These are phyloP conservation scores for Syrista parreyssii DNA, from an alignment of 2,888 invertebrate genomes.

Conservation along the genomic window DNA sequence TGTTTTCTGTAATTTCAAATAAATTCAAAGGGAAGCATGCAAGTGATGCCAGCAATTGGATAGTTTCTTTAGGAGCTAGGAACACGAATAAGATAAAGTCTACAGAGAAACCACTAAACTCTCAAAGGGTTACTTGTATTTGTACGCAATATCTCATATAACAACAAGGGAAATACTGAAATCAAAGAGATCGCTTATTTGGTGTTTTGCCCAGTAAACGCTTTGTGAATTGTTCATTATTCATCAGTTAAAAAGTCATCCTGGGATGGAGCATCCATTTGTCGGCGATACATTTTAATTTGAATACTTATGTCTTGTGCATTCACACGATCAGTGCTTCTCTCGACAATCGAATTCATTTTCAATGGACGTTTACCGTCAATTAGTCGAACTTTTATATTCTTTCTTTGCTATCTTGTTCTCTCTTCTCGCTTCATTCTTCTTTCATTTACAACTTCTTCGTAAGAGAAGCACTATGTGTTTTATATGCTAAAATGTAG, in stretches of 20 bases:
- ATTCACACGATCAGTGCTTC: not conserved
- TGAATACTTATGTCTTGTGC: constrained; percentile 41
- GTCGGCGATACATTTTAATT: constrained; percentile 37
- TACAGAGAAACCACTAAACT: not conserved
- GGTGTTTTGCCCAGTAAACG: constrained; percentile 40
- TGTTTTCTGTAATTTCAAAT: not conserved
- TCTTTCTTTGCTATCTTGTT: not conserved
- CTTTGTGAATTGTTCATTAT: constrained; percentile 26
- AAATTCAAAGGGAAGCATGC: not conserved
- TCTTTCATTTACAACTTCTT: not conserved
- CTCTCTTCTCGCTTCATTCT: no score
- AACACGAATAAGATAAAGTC: not conserved
- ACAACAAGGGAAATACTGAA: constrained; percentile 59
- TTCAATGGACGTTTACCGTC: no score
- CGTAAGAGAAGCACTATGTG: not conserved
- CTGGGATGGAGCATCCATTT: constrained; percentile 35
- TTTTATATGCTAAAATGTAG: not conserved
- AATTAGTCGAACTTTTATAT: not conserved
- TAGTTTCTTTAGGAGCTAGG: not conserved
- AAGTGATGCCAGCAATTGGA: not conserved
- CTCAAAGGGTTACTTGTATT: constrained; percentile 49
- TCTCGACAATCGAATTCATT: not conserved
- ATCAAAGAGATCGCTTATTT: constrained; percentile 49
- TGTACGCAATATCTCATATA: constrained; percentile 53
- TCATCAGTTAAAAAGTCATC: constrained; percentile 15